phyloP scores from a whole-genome alignment of 2,113 vertebrate species.

The Pterocles orientalis region DNA sequence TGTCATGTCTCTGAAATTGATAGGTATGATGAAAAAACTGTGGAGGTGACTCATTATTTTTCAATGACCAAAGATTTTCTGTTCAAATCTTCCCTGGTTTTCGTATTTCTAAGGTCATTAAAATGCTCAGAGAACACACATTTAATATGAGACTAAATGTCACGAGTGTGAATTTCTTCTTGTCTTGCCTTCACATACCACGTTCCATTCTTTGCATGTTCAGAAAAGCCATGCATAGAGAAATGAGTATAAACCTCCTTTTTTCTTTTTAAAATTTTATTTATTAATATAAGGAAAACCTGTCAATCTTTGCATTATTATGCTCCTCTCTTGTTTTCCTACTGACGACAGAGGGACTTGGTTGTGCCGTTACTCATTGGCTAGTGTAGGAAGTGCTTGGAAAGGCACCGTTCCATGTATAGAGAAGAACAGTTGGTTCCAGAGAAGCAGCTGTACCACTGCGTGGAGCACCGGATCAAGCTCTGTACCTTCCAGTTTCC shows the following conservation, averaged over 20 bases:
- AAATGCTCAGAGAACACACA: neutral
- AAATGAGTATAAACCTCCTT: neutral
- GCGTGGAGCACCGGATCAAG: rapidly evolving
- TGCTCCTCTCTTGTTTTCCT: neutral
- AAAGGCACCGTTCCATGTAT: rapidly evolving
- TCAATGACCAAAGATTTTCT: constrained; percentile 20
- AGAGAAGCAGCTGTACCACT: neutral
- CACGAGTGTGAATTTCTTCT: neutral
- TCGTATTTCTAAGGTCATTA: constrained; percentile 5
- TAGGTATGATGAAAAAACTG: constrained; percentile 4
- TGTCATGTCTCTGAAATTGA: constrained; percentile 24
- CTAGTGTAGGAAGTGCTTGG: neutral
- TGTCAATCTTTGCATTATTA: neutral
- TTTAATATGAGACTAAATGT: neutral
- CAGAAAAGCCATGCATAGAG: neutral
- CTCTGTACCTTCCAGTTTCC: neutral
- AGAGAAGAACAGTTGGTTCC: neutral
- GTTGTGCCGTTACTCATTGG: neutral
- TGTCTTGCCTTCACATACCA: neutral
- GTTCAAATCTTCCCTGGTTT: constrained; percentile 18
- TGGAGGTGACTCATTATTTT: constrained; percentile 55
- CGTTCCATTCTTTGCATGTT: neutral
- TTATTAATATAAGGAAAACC: neutral
- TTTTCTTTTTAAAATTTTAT: too few species aligned
- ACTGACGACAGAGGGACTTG: rapidly evolving